Evolutionary conservation across 2,113 vertebrate genomes (phyloP).

Genomic region (Saguinus imperator): DNA sequence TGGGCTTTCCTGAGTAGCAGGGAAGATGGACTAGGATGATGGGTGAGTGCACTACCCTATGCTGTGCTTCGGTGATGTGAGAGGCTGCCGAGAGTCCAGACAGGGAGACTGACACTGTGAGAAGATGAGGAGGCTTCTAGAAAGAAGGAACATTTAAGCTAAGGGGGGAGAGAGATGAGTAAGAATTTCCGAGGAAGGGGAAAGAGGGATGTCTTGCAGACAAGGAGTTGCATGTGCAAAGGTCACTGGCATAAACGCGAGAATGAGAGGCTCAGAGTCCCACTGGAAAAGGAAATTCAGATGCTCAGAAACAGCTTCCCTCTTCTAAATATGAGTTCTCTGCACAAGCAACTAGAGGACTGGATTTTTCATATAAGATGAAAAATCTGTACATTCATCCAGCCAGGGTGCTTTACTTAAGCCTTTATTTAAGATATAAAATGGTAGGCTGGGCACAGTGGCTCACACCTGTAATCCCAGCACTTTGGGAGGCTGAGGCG

Average conservation of each 20-base stretch:
- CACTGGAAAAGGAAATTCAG: neutral
- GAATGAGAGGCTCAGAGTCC: neutral
- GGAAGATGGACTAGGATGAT: neutral
- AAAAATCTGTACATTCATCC: neutral
- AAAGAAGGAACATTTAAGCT: neutral
- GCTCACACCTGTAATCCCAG: no score
- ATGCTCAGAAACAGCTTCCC: no score
- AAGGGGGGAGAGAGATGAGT: neutral
- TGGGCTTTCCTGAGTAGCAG: neutral
- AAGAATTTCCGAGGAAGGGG: neutral
- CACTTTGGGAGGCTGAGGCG: no score
- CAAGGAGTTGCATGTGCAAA: rapidly evolving
- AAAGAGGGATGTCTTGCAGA: neutral
- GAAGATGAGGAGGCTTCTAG: neutral
- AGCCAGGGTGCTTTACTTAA: neutral
- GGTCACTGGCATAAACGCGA: neutral
- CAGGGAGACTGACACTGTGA: neutral
- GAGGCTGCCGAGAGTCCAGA: neutral
- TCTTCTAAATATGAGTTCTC: neutral
- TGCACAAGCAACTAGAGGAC: neutral
- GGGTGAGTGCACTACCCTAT: rapidly evolving
- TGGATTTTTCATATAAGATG: neutral
- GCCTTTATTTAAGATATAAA: neutral
- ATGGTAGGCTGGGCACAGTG: neutral
- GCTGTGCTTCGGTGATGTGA: rapidly evolving